Evolutionary conservation across 2,113 vertebrate species (phyloP), one percentile per base, ranked within the genome.

Genomic region (Ptyas mucosa): DNA sequence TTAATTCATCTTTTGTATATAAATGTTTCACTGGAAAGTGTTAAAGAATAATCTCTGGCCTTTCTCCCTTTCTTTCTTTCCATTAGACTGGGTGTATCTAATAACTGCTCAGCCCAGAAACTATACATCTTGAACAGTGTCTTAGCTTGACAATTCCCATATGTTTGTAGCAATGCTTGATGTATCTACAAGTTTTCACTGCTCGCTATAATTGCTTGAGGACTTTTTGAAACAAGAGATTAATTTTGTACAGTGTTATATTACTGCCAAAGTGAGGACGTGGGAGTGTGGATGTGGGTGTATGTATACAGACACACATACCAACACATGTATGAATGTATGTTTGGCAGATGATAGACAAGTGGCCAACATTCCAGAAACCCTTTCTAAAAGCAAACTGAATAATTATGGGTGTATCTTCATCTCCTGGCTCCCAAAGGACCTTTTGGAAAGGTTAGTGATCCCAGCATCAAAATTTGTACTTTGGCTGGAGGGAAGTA

Each of bases 91-190:
- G 21, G 85, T 93, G 58, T 95, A 94, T 96, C 94, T 91, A 93
- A 94, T 95, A 93, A 91, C 95, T 89, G 2, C 90, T 94, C 87
- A 93, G 92, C 93, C 94, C 94, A 96, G 93, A 94, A 93, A 95
- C 91, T 96, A 95, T 96, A 97, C 96, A 89, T 96, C 95, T 96
- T 96, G 95, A 95, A 96, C 81, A 94, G 89, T 93, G 90, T 96
- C 95, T 95, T 96, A 87, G 94, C 93, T 95, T 96, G 93, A 95
- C 94, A 95, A 97, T 96, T 96, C 96, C 96, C 96, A 96, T 96
- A 95, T 96, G 95, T 96, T 97, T 97, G 93, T 94, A 95, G 95
- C 93, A 93, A 95, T 23, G 5, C 95, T 95, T 96, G 94, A 95
- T 95, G 96, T 97, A 96, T 96, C 96, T 95, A 87, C 55, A 91